Conservation (phyloP, 1,140 invertebrate genomes). For the Apolygus lucorum region DNA sequence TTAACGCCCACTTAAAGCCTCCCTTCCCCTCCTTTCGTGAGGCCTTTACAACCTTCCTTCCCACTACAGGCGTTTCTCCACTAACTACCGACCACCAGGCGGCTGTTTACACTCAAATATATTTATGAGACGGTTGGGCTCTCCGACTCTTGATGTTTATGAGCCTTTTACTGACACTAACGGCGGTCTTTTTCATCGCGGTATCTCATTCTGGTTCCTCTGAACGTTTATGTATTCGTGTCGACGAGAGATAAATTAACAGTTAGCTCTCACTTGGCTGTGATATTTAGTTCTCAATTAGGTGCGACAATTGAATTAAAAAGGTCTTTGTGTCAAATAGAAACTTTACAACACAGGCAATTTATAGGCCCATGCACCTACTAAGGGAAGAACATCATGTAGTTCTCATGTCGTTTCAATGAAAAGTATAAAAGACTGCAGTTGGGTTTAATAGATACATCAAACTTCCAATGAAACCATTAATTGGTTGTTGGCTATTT, state of each 20-base stretch:
- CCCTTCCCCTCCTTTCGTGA: neutral
- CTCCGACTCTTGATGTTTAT: neutral
- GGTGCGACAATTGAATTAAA: neutral
- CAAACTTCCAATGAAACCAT: too few species aligned
- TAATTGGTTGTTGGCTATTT: too few species aligned
- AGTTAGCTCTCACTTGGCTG: too few species aligned
- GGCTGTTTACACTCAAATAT: neutral
- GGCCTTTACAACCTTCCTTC: neutral
- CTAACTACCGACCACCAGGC: neutral
- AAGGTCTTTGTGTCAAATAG: too few species aligned
- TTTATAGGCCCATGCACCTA: too few species aligned
- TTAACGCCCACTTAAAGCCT: neutral
- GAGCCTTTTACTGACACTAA: constrained; percentile 7
- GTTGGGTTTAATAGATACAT: too few species aligned
- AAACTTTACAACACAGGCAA: too few species aligned
- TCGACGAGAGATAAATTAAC: neutral
- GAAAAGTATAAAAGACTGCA: too few species aligned
- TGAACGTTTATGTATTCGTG: neutral
- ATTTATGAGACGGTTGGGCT: constrained; percentile 3
- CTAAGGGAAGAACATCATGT: too few species aligned
- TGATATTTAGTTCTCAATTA: neutral
- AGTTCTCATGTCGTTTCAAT: neutral
- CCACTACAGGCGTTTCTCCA: neutral
- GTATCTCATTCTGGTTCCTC: neutral
- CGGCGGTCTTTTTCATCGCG: neutral